Base-by-base conservation (phyloP, 2,113 vertebrate genomes). In the Picathartes gymnocephalus region DNA sequence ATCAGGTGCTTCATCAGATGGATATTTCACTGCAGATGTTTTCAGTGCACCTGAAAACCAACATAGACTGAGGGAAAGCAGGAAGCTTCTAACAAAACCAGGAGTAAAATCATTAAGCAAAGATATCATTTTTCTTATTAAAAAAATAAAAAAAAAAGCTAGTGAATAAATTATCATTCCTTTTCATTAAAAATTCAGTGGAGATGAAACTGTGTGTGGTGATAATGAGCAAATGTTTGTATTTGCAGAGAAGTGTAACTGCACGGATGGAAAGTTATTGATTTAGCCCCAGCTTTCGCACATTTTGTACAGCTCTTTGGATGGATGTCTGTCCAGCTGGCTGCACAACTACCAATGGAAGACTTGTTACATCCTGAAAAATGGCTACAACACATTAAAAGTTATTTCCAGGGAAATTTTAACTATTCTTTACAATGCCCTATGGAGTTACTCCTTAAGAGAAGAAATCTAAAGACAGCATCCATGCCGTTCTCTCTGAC, bases 131-230 rank as follows among this genome's bases (percentile, higher is more conserved):
- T 96, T 62, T 71, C 33, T 37, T 10, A 3, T 33, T 58, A 72
- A 53, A 45, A 39, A 66, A 72, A 53, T 37, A 35, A 12, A 45
- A 44, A 56, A 93, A 96, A 95, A 91, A 27, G 33, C 91, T 92
- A 95, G 91, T 95, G 96, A 97, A 92, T 90, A 96, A 97, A 93
- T 97, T 97, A 96, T 94, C 92, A 93, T 97, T 96, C 62, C 76
- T 87, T 92, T 89, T 97, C 97, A 98, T 98, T 97, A 97, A 97
- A 97, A 97, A 97, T 97, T 97, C 96, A 97, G 97, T 95, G 92
- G 95, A 95, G 92, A 97, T 97, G 93, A 96, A 98, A 98, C 96
- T 97, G 86, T 96, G 76, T 92, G 96, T 86, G 90, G 90, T 94
- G 97, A 96, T 98, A 97, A 98, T 97, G 97, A 98, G 97, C 95